Percentiles rank a stretch among this genome's conserved stretches.
Evolutionary conservation across 2,888 invertebrate species (phyloP).

Genomic region (Actias luna): DNA sequence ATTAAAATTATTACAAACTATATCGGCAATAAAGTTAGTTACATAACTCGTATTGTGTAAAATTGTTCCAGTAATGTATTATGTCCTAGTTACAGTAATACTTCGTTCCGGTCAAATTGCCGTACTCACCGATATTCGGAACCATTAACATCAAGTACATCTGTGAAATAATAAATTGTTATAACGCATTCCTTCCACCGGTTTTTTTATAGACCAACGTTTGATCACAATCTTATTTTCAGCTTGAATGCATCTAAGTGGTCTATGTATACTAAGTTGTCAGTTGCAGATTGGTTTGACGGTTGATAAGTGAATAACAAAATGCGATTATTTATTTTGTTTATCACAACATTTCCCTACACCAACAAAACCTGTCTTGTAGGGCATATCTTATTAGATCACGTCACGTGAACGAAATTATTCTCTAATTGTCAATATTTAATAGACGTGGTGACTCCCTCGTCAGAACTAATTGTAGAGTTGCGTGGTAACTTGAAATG

Average conservation of each 20-base stretch:
- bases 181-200: background rate
- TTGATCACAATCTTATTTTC: background rate
- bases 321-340: background rate
- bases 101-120: conserved; percentile 43
- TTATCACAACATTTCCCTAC: background rate
- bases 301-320: no score
- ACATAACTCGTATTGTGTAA: conserved; percentile 46
- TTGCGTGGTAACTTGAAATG: no score
- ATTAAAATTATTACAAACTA: conserved; percentile 38
- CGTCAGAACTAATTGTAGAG: no score
- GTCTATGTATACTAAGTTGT: no score
- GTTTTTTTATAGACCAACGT: background rate
- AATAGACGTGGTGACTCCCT: no score
- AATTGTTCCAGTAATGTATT: conserved; percentile 38
- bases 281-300: no score
- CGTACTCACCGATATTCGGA: conserved; percentile 20
- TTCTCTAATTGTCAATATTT: no score
- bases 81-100: conserved; percentile 40
- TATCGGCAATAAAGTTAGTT: conserved; percentile 32
- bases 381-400: no score
- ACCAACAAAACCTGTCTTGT: background rate
- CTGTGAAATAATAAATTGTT: background rate
- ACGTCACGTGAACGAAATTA: no score
- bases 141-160: conserved; percentile 5
- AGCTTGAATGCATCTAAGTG: no score